Evolutionary conservation across 2,113 vertebrate species (phyloP), one percentile per base, ranked within the genome.

Genomic region (Sorex araneus): DNA sequence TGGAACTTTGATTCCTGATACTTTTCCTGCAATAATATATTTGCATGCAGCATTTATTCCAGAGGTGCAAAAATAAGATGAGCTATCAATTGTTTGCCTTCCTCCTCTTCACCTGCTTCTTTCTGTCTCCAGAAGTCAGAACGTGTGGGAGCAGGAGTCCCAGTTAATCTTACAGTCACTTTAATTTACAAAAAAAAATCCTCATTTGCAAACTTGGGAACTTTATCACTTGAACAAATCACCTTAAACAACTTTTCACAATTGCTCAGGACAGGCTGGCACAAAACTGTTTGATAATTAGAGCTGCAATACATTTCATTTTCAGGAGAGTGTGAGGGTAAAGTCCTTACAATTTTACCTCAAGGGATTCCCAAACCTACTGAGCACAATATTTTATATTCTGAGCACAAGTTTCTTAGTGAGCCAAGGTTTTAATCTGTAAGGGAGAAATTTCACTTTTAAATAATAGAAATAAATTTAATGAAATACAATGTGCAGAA

Each of bases 231-330:
- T 77, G 6, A 87, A 66, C 54, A 95, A 80, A 89, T 78, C 63
- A 50, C 60, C 91, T 87, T n/a, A 85, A 79, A 71, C 75, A 90
- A 90, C 78, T 30, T 54, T 74, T 34, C 66, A n/a, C 75, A 16
- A n/a, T 50, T 69, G 45, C 32, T 50, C 86, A 18, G 23, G 27
- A 57, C 8, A 64, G 57, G 57, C 19, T 80, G 91, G 64, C 79
- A 69, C 69, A 90, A 34, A 27, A 18, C 23, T 34, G 11, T 40
- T 86, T 57, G 64, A 45, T 79, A 93, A 63, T 87, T 75, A 91
- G 60, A 86, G 3, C 13, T 45, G 13, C 32, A 50, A 77, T 66
- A 30, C 57, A 57, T 36, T 63, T 32, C 57, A 82, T 57, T 43
- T 87, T 76, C 25, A 90, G 80, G 70, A 85, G 27, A 13, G 81